Evolutionary conservation across 2,888 invertebrate genomes (phyloP), one percentile per base, ranked within the genome.

Genomic region (Melieria omissa): DNA sequence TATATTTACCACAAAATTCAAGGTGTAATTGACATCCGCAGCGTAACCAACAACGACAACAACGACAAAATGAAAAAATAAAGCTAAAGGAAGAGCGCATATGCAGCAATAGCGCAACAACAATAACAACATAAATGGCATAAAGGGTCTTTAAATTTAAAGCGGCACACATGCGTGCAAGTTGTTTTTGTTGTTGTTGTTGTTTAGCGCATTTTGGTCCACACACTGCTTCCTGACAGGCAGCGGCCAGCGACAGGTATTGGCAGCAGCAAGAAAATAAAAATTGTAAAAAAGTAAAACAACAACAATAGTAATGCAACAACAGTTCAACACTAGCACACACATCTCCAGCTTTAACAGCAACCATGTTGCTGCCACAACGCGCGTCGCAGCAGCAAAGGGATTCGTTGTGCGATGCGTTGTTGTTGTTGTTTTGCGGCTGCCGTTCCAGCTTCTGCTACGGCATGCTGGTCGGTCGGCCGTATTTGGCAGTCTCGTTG

Each of bases 1-100:
- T 73, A 74, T 75, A 72, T 75, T 77, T 76, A 73, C 73, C 74
- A 71, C 69, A 73, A 77, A 78, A 71, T 71, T 73, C 78, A 77
- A 79, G 76, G 80, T 79, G 77, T 80, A 81, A 80, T 78, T 80
- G 78, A 80, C 80, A 80, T 80, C 80, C 80, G 78, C 80, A 78
- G 62, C 9, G 62, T 42, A 70, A 52, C 64, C 44, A 68, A 67
- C 16, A 47, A 66, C 55, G 41, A 16, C 49, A 45, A 29, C 47
- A 41, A 46, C n/a, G 71, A 45, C 3, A 65, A 12, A 67, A 64
- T 16, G 47, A 69, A 70, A 61, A n/a, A 7, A 4, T 12, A 49
- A 65, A 46, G 54, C 65, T 62, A 64, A 45, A 61, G 55, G 45
- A 14, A 55, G 61, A 16, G 14, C 44, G 45, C 16, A 45, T 45